phyloP scores from a whole-genome alignment of 2,113 vertebrate genomes.

The Sitta europaea region DNA sequence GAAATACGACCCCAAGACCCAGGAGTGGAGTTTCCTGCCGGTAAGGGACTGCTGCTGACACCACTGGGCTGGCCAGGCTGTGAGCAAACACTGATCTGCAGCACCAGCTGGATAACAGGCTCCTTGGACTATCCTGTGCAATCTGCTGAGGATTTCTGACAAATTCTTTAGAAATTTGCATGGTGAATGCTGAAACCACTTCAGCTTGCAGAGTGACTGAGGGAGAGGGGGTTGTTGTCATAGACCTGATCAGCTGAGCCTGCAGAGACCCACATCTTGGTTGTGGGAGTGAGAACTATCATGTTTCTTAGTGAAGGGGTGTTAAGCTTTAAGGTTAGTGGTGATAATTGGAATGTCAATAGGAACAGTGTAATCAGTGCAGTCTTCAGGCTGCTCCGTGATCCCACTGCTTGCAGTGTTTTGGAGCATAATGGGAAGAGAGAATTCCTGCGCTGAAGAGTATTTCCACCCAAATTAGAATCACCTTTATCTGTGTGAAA shows the following conservation, averaged over 20 bases:
- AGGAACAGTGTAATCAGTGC: not conserved
- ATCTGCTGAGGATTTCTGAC: not conserved
- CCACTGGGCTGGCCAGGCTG: not conserved
- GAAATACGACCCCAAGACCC: constrained; percentile 97
- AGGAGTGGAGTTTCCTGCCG: constrained; percentile 96
- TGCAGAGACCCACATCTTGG: not conserved
- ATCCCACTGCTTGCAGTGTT: not conserved
- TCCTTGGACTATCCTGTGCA: not conserved
- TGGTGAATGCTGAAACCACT: not conserved
- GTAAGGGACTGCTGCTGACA: constrained; percentile 71
- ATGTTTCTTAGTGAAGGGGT: not conserved
- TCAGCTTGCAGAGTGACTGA: not conserved
- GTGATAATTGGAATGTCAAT: not conserved
- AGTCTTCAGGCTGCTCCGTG: not conserved
- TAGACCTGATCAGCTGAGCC: not conserved
- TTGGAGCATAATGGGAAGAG: not conserved
- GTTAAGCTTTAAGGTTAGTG: constrained; percentile 8
- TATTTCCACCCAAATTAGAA: not conserved
- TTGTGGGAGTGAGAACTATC: not conserved
- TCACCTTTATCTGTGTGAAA: not conserved
- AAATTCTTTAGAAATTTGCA: not conserved
- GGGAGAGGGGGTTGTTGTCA: not conserved
- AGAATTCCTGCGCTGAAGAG: not conserved
- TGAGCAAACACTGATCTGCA: not conserved
- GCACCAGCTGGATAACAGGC: not conserved